Evolutionary conservation across 2,113 vertebrate species (phyloP), one percentile per base, ranked within the genome.

Genomic region (Zingel zingel): DNA sequence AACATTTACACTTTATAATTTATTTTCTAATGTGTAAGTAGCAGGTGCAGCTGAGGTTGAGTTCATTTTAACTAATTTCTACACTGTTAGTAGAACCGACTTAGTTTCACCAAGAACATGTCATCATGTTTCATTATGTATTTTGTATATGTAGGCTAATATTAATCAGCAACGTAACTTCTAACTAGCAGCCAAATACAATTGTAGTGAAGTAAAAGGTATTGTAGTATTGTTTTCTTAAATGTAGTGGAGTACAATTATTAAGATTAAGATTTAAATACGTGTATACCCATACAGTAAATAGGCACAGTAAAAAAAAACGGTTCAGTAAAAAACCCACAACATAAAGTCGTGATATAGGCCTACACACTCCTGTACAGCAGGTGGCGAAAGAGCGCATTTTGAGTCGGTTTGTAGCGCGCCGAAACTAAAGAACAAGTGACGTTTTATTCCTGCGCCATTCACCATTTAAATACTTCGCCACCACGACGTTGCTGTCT

Each of bases 391-490:
- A 19, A 62, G 18, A 58, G 23, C 14, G 7, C 18, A 16, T 23
- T 10, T 13, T 1, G 3, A n/a, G 54, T 68, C 25, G 1, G 13
- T 53, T 25, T 23, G 21, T 9, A 6, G 2, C 16, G 27, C 76
- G 47, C 3, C 16, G 12, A 18, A 45, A 8, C 25, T 18, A 12
- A 51, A 59, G 36, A 43, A 8, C 0, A 4, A 11, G 27, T 87
- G 73, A 88, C 91, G 88, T 78, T 0, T 2, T 21, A 67, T 25
- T 19, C 2, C 25, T 14, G 91, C 89, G 91, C 87, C 91, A 3
- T 0, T 36, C 2, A 0, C 2, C 1, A 4, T 87, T 39, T 90
- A 92, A 61, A 92, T 70, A 0, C 4, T 10, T 13, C 0, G 0
- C 23, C 23, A 47, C 16, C 23, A n/a, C 1, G 13, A 0, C 15